Conservation (phyloP, 2,113 vertebrate species). For the Apteryx owenii region DNA sequence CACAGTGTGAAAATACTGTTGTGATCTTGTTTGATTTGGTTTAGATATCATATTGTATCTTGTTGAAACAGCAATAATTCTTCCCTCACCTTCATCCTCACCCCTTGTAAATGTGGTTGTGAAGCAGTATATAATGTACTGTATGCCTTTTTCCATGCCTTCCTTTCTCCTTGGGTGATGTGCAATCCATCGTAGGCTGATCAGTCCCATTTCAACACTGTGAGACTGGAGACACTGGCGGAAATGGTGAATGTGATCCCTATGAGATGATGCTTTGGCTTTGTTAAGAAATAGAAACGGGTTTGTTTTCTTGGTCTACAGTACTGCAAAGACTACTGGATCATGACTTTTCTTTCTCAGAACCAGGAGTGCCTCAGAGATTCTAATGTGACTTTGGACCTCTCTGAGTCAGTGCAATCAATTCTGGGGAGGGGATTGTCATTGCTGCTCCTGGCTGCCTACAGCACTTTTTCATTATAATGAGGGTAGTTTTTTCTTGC, state of each 20-base stretch:
- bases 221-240: conserved; percentile 76
- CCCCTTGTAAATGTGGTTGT: conserved; percentile 75
- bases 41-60: conserved; percentile 79
- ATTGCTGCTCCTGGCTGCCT: conserved; percentile 72
- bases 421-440: conserved; percentile 67
- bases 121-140: conserved; percentile 76
- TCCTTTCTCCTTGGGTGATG: conserved; percentile 88
- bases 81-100: conserved; percentile 48
- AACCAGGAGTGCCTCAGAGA: conserved; percentile 86
- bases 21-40: conserved; percentile 73
- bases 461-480: conserved; percentile 77
- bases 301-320: conserved; percentile 78
- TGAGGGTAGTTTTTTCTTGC: conserved; percentile 62
- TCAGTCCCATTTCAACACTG: conserved; percentile 85
- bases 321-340: conserved; percentile 81
- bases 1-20: conserved; percentile 73
- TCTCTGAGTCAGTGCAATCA: conserved; percentile 82
- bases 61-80: conserved; percentile 94
- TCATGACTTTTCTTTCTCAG: conserved; percentile 77
- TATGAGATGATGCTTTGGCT: conserved; percentile 80
- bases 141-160: conserved; percentile 82
- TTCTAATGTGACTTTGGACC: conserved; percentile 79
- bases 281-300: conserved; percentile 79
- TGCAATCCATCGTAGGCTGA: conserved; percentile 90
- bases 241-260: conserved; percentile 85